phyloP scores from a whole-genome alignment of 1,140 invertebrate species.

The Drosophila takahashii region DNA sequence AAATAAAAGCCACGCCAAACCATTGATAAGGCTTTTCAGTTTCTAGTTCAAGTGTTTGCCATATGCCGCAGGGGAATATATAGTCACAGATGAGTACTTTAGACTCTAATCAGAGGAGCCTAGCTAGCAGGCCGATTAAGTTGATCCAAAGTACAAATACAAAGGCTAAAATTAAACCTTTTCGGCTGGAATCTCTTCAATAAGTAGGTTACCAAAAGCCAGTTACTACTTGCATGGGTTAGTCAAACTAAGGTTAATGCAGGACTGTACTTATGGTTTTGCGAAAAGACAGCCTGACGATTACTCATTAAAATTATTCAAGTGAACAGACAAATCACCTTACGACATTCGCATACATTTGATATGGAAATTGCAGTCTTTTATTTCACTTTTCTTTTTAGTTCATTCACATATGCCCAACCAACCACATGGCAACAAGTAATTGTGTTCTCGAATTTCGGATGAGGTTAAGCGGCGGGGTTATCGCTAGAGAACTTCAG shows the following conservation, averaged over 20 bases:
- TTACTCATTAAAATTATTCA: slow-evolving; percentile 30
- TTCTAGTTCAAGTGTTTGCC: slow-evolving; percentile 47
- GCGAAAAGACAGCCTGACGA: background rate
- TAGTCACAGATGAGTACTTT: slow-evolving; percentile 50
- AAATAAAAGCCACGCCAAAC: slow-evolving; percentile 2
- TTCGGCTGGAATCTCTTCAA: background rate
- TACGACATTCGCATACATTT: slow-evolving; percentile 64
- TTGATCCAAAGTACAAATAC: slow-evolving; percentile 58
- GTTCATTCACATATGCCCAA: slow-evolving; percentile 47
- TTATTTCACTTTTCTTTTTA: slow-evolving; percentile 23
- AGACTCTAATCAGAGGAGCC: slow-evolving; percentile 41
- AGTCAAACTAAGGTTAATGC: background rate
- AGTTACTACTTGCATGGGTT: background rate
- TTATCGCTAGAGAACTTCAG: slow-evolving; percentile 27
- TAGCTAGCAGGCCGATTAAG: slow-evolving; percentile 39
- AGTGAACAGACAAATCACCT: slow-evolving; percentile 29
- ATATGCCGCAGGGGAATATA: slow-evolving; percentile 1
- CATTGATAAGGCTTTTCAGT: slow-evolving; percentile 53
- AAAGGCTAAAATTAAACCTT: slow-evolving; percentile 32
- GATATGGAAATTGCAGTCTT: slow-evolving; percentile 58
- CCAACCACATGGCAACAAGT: slow-evolving; percentile 56
- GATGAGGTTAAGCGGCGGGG: slow-evolving; percentile 17
- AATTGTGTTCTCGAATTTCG: slow-evolving; percentile 19
- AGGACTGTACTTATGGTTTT: slow-evolving; percentile 12
- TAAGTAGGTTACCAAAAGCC: background rate